phyloP scores from a whole-genome alignment of 2,113 vertebrate species.

The Corythaixoides concolor region DNA sequence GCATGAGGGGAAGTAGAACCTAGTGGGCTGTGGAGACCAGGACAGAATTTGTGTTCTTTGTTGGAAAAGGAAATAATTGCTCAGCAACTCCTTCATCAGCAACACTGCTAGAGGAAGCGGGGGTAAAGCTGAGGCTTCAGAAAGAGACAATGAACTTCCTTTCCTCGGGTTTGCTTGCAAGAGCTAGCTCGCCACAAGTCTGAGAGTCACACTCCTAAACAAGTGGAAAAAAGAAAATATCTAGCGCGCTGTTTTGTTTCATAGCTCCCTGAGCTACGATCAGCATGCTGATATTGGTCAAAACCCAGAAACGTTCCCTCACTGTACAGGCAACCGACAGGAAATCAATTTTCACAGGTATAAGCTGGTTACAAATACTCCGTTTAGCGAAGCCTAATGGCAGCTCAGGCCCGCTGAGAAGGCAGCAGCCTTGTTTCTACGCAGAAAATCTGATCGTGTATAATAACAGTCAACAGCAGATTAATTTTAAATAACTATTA shows the following conservation, averaged over 20 bases:
- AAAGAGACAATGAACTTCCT: conserved; percentile 23
- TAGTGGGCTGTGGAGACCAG: not conserved
- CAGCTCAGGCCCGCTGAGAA: not conserved
- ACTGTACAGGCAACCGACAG: not conserved
- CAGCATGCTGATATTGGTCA: not conserved
- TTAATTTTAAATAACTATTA: not conserved
- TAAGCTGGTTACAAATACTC: not conserved
- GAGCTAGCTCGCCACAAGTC: not conserved
- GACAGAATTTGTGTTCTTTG: not conserved
- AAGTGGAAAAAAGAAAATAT: not conserved
- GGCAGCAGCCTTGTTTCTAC: not conserved
- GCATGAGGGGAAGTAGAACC: not conserved
- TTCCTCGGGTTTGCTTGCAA: not conserved
- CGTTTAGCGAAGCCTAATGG: not conserved
- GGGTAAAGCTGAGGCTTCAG: not conserved
- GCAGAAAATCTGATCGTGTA: not conserved
- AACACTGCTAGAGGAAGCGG: not conserved
- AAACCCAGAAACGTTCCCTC: not conserved
- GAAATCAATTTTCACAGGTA: not conserved
- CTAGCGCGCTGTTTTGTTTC: not conserved
- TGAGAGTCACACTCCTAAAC: not conserved
- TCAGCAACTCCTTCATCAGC: conserved; percentile 22
- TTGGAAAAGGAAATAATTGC: conserved; percentile 40
- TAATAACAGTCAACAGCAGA: not conserved
- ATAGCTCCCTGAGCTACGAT: not conserved